Conservation (phyloP, 2,113 vertebrate species). For the Notarius quadriscutis region DNA sequence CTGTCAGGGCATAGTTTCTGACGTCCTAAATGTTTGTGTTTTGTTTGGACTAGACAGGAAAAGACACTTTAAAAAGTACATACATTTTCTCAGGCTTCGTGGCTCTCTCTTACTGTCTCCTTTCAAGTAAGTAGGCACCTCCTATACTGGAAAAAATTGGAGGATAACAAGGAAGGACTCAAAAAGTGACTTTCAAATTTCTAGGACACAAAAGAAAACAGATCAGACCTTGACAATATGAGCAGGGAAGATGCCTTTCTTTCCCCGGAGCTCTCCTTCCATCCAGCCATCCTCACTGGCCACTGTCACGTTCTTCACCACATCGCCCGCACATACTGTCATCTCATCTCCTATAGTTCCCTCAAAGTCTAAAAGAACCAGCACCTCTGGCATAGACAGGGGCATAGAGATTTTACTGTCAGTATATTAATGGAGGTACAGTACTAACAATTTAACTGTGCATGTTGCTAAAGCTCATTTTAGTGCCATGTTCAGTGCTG, state of each 20-base stretch:
- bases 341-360: constrained; percentile 74
- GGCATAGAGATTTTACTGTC: not conserved
- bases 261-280: constrained; percentile 74
- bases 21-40: not conserved
- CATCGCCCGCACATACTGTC: constrained; percentile 69
- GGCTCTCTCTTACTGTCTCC: constrained; percentile 70
- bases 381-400: constrained; percentile 68
- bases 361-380: constrained; percentile 78
- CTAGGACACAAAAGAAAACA: not conserved
- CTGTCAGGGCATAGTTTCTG: not conserved
- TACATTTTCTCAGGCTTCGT: constrained; percentile 73
- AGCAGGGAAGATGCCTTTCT: constrained; percentile 77
- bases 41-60: not conserved
- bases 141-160: constrained; percentile 60
- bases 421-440: not conserved
- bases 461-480: not conserved
- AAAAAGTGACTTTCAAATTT: not conserved
- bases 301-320: constrained; percentile 76
- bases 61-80: not conserved
- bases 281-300: constrained; percentile 77
- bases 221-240: constrained; percentile 75
- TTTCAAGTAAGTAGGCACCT: constrained; percentile 69
- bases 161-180: constrained; percentile 1
- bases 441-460: not conserved
- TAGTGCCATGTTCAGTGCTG: not conserved